A percentile compares a stretch with the other conserved stretches of the same genome.
These are phyloP conservation scores for Idaea biselata DNA, from an alignment of 2,888 invertebrate species.

Conservation along the genomic window DNA sequence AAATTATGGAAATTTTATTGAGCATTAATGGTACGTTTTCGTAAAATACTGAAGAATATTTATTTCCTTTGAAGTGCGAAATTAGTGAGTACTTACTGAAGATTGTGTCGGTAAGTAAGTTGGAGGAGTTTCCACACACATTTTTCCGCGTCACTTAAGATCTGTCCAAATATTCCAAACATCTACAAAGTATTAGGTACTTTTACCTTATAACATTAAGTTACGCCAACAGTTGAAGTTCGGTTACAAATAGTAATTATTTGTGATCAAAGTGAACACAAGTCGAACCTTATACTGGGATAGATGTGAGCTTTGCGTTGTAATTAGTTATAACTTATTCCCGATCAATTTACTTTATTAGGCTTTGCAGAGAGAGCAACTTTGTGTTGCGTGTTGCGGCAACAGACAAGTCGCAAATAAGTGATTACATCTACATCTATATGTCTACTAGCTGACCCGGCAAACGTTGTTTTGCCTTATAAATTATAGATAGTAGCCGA, in stretches of 20 bases:
- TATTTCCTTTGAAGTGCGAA: not conserved
- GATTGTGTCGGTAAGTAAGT: not conserved
- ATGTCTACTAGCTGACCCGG: no score
- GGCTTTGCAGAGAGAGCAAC: no score
- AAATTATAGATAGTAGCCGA: no score
- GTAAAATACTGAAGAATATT: not conserved
- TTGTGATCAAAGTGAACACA: not conserved
- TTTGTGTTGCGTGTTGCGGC: no score
- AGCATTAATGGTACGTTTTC: constrained; percentile 1
- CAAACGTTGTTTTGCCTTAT: no score
- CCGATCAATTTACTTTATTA: no score
- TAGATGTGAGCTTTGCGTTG: not conserved
- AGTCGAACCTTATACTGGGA: not conserved
- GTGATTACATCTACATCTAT: no score
- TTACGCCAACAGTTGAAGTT: not conserved
- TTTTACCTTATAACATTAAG: not conserved
- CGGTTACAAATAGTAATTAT: not conserved
- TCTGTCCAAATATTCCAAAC: not conserved
- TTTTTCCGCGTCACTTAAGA: not conserved
- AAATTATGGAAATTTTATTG: constrained; percentile 4
- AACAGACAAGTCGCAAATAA: no score
- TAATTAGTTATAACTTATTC: not conserved
- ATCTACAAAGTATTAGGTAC: not conserved
- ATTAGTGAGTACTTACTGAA: not conserved
- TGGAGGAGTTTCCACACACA: not conserved